These are phyloP conservation scores for Sarcophaga subvicina DNA, from an alignment of 2,888 invertebrate genomes.

Conservation along the genomic window DNA sequence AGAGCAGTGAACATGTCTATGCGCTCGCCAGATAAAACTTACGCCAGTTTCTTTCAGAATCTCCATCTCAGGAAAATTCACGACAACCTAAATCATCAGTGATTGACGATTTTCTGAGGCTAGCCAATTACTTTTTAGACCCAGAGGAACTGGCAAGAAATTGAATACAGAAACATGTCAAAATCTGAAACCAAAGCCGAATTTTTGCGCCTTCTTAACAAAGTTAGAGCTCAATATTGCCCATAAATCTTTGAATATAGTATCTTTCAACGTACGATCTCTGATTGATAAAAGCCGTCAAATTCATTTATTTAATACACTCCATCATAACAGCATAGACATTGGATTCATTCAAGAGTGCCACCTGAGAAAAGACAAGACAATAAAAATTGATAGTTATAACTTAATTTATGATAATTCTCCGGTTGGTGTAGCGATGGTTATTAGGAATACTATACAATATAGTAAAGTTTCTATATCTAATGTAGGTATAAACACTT, in stretches of 20 bases:
- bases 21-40: background rate
- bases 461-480: too few species aligned
- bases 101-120: background rate
- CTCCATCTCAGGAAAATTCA: background rate
- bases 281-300: slow-evolving; percentile 9
- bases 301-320: background rate
- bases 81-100: background rate
- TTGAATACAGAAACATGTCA: too few species aligned
- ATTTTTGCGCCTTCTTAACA: background rate
- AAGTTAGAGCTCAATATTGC: slow-evolving; percentile 19
- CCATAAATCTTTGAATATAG: background rate
- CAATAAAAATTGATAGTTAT: too few species aligned
- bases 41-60: background rate
- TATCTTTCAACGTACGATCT: slow-evolving; percentile 18
- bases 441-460: too few species aligned
- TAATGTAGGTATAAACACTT: too few species aligned
- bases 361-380: background rate
- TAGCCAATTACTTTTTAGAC: background rate
- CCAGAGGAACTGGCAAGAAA: background rate
- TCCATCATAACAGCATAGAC: too few species aligned
- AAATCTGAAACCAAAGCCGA: too few species aligned
- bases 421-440: too few species aligned
- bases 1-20: background rate
- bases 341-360: slow-evolving; percentile 26
- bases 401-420: too few species aligned